These are phyloP conservation scores for Oxystoma pomonae DNA, from an alignment of 2,888 invertebrate genomes.

Conservation along the genomic window DNA sequence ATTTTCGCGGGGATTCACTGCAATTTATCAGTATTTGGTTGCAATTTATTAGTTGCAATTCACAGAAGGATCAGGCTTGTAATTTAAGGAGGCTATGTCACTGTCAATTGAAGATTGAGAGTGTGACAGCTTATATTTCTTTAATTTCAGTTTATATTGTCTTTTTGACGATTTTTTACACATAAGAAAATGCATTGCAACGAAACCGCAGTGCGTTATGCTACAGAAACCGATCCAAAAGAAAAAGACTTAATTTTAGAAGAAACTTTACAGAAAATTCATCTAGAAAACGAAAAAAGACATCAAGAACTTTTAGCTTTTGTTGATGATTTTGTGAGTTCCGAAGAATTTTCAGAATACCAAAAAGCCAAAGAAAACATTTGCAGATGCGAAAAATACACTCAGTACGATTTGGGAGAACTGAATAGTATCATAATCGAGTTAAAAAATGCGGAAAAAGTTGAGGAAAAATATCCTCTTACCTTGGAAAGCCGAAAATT, in stretches of 20 bases:
- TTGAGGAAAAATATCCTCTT: conserved; percentile 23
- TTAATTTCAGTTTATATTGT: no score
- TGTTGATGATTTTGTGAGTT: conserved; percentile 29
- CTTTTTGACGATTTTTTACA: no score
- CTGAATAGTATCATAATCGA: conserved; percentile 9
- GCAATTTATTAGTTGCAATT: no score
- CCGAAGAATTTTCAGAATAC: conserved; percentile 30
- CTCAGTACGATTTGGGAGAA: conserved; percentile 25
- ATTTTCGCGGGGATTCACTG: no score
- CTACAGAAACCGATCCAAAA: conserved; percentile 1
- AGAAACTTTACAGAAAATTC: conserved; percentile 11
- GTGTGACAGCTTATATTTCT: no score
- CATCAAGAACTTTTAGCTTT: conserved; percentile 24
- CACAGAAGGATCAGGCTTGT: no score
- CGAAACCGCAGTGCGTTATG: background rate
- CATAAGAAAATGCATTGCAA: conserved; percentile 9
- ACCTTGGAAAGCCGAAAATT: conserved; percentile 25
- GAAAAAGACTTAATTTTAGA: conserved; percentile 14
- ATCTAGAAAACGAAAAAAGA: conserved; percentile 17
- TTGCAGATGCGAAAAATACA: conserved; percentile 13
- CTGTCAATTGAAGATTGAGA: no score
- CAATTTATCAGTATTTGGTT: no score
- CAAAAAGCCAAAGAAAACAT: conserved; percentile 24
- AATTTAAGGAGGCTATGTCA: no score
- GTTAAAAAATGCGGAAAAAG: background rate